These are phyloP conservation scores for Cottoperca gobio DNA, from an alignment of 2,797 vertebrate genomes.

Conservation along the genomic window DNA sequence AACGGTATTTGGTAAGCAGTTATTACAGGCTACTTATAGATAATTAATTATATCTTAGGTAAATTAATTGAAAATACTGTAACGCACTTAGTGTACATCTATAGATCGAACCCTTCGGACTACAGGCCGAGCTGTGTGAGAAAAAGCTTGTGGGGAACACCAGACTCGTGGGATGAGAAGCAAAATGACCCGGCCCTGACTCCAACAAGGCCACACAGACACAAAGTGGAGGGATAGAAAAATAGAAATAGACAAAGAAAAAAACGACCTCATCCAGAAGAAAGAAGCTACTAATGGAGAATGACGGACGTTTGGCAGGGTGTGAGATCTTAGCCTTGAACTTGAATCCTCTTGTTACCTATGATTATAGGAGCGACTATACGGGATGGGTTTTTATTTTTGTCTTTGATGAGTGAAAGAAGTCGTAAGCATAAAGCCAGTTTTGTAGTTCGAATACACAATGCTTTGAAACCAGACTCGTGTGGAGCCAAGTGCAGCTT, in stretches of 20 bases:
- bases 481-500: slow-evolving; percentile 26
- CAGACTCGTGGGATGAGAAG: slow-evolving; percentile 34
- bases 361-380: slow-evolving; percentile 8
- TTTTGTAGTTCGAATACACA: neutral
- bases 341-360: neutral
- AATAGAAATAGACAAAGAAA: slow-evolving; percentile 32
- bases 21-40: neutral
- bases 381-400: neutral
- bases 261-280: slow-evolving; percentile 34
- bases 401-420: slow-evolving; percentile 3
- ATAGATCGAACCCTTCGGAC: slow-evolving; percentile 11
- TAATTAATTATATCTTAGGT: neutral
- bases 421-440: neutral
- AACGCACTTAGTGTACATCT: neutral
- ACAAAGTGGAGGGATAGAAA: slow-evolving; percentile 26
- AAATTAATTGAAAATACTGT: no score
- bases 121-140: slow-evolving; percentile 22
- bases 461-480: slow-evolving; percentile 21
- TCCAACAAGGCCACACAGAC: slow-evolving; percentile 47
- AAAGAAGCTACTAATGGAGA: slow-evolving; percentile 11
- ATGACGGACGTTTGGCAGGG: neutral
- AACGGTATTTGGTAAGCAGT: neutral
- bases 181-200: slow-evolving; percentile 47
- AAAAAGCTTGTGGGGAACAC: slow-evolving; percentile 25
- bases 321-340: neutral